These are phyloP conservation scores for Pseudotriccus pelzelni DNA, from an alignment of 2,797 vertebrate genomes.

Conservation along the genomic window DNA sequence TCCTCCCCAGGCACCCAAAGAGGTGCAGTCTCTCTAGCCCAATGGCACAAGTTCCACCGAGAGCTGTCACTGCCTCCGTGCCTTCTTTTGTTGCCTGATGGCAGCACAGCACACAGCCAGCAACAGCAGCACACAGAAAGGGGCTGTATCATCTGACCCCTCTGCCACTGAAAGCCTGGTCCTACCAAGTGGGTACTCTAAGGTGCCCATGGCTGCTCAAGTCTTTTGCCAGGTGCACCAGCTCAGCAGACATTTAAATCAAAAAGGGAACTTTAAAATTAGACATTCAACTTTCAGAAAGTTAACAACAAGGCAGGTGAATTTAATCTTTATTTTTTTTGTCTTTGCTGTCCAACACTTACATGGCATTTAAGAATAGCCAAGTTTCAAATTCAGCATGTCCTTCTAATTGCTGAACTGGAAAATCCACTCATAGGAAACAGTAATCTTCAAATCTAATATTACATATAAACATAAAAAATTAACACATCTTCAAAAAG, in stretches of 20 bases:
- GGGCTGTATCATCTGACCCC: neutral
- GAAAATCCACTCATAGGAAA: neutral
- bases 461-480: neutral
- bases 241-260: neutral
- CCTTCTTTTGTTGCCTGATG: neutral
- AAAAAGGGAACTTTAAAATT: neutral
- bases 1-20: neutral
- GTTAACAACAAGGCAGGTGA: neutral
- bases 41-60: accelerated
- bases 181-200: neutral
- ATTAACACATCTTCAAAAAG: neutral
- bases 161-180: neutral
- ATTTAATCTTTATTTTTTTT: neutral
- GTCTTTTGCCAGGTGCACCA: neutral
- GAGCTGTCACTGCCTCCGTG: neutral
- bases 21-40: neutral
- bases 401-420: neutral
- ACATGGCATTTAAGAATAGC: neutral
- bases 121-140: neutral
- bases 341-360: neutral
- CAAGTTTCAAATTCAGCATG: neutral
- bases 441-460: neutral
- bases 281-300: neutral
- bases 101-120: neutral
- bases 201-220: neutral